These are phyloP conservation scores for Mythimna vitellina DNA, from an alignment of 2,888 invertebrate genomes.

Conservation along the genomic window DNA sequence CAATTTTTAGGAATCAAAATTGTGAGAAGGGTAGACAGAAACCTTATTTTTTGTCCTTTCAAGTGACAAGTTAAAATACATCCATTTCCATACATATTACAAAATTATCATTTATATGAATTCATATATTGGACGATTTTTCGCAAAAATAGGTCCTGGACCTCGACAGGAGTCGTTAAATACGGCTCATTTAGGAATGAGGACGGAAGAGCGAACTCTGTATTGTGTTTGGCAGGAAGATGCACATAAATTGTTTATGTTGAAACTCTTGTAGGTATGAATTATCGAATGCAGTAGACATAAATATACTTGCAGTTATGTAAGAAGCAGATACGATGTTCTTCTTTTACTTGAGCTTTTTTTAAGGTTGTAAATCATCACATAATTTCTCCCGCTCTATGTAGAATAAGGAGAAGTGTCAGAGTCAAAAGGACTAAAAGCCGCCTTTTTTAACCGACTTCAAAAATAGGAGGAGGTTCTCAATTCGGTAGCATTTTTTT, in stretches of 20 bases:
- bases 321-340: neutral
- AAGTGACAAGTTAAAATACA: slow-evolving; percentile 49
- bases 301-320: slow-evolving; percentile 3
- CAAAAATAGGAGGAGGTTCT: no score
- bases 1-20: slow-evolving; percentile 21
- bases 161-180: slow-evolving; percentile 36
- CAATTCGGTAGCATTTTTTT: no score
- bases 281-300: slow-evolving; percentile 17
- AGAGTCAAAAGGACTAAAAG: no score
- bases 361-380: no score
- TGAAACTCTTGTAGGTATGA: slow-evolving; percentile 22
- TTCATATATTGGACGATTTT: slow-evolving; percentile 34
- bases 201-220: slow-evolving; percentile 15
- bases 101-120: slow-evolving; percentile 59
- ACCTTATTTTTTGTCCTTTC: slow-evolving; percentile 30
- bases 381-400: no score
- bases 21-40: slow-evolving; percentile 26
- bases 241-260: slow-evolving; percentile 38
- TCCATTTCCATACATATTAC: slow-evolving; percentile 57
- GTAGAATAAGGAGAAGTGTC: no score
- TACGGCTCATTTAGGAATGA: slow-evolving; percentile 30
- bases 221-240: slow-evolving; percentile 40
- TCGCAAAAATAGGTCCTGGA: slow-evolving; percentile 37
- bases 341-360: no score
- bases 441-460: no score